Percentiles rank a stretch among this genome's conserved stretches.
Evolutionary conservation across 1,140 invertebrate species (phyloP).

Genomic region (Lasioglossum albipes): DNA sequence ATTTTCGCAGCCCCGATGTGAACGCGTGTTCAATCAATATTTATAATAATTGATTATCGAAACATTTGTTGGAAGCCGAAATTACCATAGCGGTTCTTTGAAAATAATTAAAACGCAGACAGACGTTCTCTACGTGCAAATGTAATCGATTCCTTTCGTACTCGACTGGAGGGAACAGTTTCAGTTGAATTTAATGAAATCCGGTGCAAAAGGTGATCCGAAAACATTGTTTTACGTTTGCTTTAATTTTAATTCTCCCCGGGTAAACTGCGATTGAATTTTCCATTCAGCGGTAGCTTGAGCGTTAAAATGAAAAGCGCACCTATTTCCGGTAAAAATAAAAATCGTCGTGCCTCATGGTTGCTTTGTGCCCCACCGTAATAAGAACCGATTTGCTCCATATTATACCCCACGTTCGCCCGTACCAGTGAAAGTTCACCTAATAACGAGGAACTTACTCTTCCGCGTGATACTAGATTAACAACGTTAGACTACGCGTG

Average conservation of each 20-base stretch:
- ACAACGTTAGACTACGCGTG: conserved; percentile 47
- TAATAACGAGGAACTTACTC: conserved; percentile 57
- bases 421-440: conserved; percentile 32
- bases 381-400: conserved; percentile 57
- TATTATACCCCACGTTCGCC: conserved; percentile 53
- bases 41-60: not conserved
- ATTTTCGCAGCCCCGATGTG: too few relatives aligned
- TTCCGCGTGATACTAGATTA: conserved; percentile 50
- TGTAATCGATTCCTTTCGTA: conserved; percentile 4
- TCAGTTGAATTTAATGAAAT: not conserved
- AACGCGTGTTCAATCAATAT: too few relatives aligned
- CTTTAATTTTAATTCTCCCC: conserved; percentile 12
- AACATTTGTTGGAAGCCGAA: not conserved
- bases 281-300: not conserved
- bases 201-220: not conserved
- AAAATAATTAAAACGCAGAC: not conserved
- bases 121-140: not conserved
- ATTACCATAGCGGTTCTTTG: not conserved
- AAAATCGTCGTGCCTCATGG: conserved; percentile 25
- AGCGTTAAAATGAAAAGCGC: not conserved
- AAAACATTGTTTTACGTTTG: not conserved
- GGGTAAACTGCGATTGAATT: not conserved
- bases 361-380: conserved; percentile 33
- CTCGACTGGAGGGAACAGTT: not conserved
- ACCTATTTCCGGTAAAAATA: conserved; percentile 47